Percentiles rank a stretch among this genome's conserved stretches.
Evolutionary conservation across 2,113 vertebrate species (phyloP).

Genomic region (Butorides virescens): DNA sequence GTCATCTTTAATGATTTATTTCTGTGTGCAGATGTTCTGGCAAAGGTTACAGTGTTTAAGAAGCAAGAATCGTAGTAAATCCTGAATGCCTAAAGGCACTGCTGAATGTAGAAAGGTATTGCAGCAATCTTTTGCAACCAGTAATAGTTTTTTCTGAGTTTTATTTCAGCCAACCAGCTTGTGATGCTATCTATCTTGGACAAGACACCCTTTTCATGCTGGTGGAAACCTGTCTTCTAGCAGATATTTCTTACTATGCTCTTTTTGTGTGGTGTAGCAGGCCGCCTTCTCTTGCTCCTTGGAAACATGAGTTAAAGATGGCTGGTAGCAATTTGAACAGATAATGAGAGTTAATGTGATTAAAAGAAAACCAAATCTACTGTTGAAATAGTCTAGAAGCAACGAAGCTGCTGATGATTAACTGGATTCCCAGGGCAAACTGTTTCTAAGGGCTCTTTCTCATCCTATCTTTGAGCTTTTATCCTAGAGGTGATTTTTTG

Average conservation of each 20-base stretch:
- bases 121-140: background rate
- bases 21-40: background rate
- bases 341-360: background rate
- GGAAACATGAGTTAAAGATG: background rate
- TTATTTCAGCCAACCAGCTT: background rate
- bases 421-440: background rate
- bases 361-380: background rate
- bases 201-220: background rate
- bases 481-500: background rate
- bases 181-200: background rate
- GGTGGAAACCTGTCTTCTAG: background rate
- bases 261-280: background rate
- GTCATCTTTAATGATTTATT: background rate
- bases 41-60: background rate
- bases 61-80: background rate
- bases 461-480: background rate
- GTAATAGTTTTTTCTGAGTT: background rate
- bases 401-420: background rate
- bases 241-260: background rate
- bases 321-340: background rate
- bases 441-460: background rate
- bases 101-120: background rate
- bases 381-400: background rate
- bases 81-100: background rate
- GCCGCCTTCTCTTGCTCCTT: background rate